phyloP scores from a whole-genome alignment of 2,888 invertebrate genomes.

The Spatulosminthurus flaviceps region DNA sequence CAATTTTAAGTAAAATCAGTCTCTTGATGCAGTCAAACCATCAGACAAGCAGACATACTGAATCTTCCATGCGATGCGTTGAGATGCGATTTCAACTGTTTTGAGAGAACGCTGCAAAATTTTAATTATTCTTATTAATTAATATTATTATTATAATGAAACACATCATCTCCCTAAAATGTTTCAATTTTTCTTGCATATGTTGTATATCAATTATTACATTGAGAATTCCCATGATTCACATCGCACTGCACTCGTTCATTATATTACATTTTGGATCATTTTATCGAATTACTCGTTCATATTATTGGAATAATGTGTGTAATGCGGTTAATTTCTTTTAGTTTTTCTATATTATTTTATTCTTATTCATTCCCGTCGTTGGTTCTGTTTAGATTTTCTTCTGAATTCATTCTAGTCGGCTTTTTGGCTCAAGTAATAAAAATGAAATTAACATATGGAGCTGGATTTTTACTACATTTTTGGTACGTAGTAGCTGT shows the following conservation, averaged over 20 bases:
- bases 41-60: constrained; percentile 23
- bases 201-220: constrained; percentile 15
- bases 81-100: constrained; percentile 13
- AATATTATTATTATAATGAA: background rate
- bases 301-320: too few relatives aligned
- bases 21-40: constrained; percentile 27
- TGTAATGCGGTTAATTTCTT: too few relatives aligned
- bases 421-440: too few relatives aligned
- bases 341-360: too few relatives aligned
- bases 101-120: background rate
- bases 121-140: too few relatives aligned
- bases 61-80: constrained; percentile 11
- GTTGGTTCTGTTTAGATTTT: too few relatives aligned
- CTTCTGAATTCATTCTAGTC: too few relatives aligned
- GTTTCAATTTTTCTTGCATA: background rate
- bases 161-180: constrained; percentile 5
- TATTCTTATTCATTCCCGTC: too few relatives aligned
- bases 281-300: too few relatives aligned
- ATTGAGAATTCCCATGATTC: constrained; percentile 8
- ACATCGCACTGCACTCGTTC: constrained; percentile 12
- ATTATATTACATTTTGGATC: constrained; percentile 9
- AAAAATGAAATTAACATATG: too few relatives aligned
- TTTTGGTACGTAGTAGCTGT: too few relatives aligned
- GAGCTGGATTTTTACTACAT: too few relatives aligned
- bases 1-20: constrained; percentile 24